Evolutionary conservation across 2,113 vertebrate genomes (phyloP), one percentile per base, ranked within the genome.

Genomic region (Typhlomys cinereus): DNA sequence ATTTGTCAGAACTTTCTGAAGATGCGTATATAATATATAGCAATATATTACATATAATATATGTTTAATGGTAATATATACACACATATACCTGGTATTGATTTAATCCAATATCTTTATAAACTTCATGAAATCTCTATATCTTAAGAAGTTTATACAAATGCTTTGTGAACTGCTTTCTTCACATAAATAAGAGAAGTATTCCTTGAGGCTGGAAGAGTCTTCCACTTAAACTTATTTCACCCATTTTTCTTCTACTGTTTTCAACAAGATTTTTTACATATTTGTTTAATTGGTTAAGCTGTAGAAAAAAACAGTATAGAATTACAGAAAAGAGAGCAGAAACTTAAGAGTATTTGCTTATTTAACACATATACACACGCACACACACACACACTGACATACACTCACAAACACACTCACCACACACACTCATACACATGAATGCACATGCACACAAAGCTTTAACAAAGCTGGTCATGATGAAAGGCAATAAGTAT

Each of bases 261-360:
- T 17, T 76, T 11, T 78, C 31, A 83, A 31, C 31, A 82, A n/a
- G 1, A 74, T 84, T 67, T 54, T 59, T 34, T 73, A 46, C 31
- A 31, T 12, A 23, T 81, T 87, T 5, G 46, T 29, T 44, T 89
- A 74, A 88, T 75, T 61, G 23, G 6, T 64, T 73, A 50, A 80
- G 1, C 12, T 74, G 27, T 27, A 11, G 21, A 94, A 66, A 23
- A 78, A 83, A 8, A 66, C 27, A 81, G 59, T 71, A 6, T 27
- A 67, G 39, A 4, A 44, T 88, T 91, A 87, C 71, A 93, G 85
- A 91, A 81, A 29, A 85, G 81, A 95, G 91, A 17, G 27, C 62
- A 81, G 52, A 69, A 88, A 82, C 70, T 95, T 82, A 97, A 97
- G 66, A 90, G 94, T 95, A 80, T 48, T n/a, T 93, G 57, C 29